Evolutionary conservation across 2,888 invertebrate genomes (phyloP).

Genomic region (Pristionchus maxplancki): DNA sequence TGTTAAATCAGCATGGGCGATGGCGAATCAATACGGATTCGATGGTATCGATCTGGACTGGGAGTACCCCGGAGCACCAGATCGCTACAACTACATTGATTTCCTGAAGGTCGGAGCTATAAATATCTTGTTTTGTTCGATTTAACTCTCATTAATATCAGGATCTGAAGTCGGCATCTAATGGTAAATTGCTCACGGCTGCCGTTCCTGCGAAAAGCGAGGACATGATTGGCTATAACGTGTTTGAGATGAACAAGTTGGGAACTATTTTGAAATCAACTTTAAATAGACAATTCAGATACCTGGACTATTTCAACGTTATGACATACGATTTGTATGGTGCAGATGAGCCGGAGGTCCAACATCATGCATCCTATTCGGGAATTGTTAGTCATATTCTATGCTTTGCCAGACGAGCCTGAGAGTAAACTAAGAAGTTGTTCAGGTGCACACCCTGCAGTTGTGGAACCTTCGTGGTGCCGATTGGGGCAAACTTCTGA

Average conservation of each 20-base stretch:
- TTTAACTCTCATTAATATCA: background rate
- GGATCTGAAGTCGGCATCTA: background rate
- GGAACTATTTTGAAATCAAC: background rate
- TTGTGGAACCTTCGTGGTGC: background rate
- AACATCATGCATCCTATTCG: constrained; percentile 24
- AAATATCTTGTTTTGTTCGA: too few species aligned
- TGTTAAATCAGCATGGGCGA: constrained; percentile 16
- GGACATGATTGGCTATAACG: background rate
- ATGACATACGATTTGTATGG: constrained; percentile 60
- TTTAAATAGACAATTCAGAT: background rate
- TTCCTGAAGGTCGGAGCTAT: background rate
- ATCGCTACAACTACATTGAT: background rate
- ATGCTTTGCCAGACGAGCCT: background rate
- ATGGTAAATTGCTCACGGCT: background rate
- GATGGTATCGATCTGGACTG: constrained; percentile 37
- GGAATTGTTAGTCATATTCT: constrained; percentile 78
- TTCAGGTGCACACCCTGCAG: background rate
- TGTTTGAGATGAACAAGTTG: background rate
- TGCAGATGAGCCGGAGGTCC: constrained; percentile 51
- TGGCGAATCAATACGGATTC: background rate
- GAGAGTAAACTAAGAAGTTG: background rate
- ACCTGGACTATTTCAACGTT: constrained; percentile 54
- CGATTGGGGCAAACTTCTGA: background rate
- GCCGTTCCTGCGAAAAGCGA: background rate
- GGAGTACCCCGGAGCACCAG: background rate